Conservation (phyloP, 2,888 invertebrate genomes). For the Cephus sareptanus region DNA sequence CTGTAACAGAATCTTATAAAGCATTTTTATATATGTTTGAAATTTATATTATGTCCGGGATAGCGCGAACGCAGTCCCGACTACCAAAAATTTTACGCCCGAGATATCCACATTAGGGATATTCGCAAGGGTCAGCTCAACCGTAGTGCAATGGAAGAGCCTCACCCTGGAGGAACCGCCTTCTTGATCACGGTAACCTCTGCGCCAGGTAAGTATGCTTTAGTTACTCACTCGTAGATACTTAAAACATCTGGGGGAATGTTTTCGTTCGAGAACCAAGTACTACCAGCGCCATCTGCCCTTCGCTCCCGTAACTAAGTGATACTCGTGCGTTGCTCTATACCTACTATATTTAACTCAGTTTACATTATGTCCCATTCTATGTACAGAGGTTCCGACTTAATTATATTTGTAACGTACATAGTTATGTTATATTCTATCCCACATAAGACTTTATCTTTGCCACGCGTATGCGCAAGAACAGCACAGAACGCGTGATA, state of each 20-base stretch:
- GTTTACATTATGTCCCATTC: too few relatives aligned
- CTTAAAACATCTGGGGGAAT: conserved; percentile 8
- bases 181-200: conserved; percentile 69
- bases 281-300: too few relatives aligned
- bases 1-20: rapidly evolving
- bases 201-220: conserved; percentile 70
- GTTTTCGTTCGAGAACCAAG: too few relatives aligned
- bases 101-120: conserved; percentile 66
- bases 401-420: too few relatives aligned
- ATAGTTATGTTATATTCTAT: too few relatives aligned
- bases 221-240: conserved; percentile 5
- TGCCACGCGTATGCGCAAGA: too few relatives aligned
- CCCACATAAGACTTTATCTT: too few relatives aligned
- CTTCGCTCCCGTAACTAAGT: too few relatives aligned
- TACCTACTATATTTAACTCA: too few relatives aligned
- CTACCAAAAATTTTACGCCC: conserved; percentile 52
- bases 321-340: too few relatives aligned
- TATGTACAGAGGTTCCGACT: too few relatives aligned
- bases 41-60: conserved; percentile 50
- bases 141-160: conserved; percentile 72
- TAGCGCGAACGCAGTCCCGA: conserved; percentile 59
- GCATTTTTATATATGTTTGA: background rate
- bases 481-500: too few relatives aligned
- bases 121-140: conserved; percentile 69
- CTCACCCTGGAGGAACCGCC: conserved; percentile 65